Evolutionary conservation across 2,797 vertebrate species (phyloP).

Genomic region (Protosalanx chinensis): DNA sequence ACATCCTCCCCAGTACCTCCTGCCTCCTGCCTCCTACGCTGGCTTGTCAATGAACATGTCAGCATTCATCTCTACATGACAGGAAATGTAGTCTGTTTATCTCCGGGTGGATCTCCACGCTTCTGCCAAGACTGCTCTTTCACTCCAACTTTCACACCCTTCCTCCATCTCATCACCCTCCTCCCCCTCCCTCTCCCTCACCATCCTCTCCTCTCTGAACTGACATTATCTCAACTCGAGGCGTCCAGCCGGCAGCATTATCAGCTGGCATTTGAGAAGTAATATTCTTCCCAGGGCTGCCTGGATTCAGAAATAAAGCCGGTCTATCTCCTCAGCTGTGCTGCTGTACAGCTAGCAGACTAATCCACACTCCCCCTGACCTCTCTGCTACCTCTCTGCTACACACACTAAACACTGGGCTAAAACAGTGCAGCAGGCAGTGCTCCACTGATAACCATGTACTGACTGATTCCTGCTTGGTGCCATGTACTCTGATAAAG

Average conservation of each 20-base stretch:
- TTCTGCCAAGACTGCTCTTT: background rate
- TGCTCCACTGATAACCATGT: too few relatives aligned
- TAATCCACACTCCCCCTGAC: background rate
- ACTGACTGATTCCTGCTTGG: too few relatives aligned
- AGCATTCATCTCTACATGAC: background rate
- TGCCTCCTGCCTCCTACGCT: background rate
- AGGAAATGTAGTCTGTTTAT: constrained; percentile 1
- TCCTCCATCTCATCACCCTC: background rate
- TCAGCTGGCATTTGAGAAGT: constrained; percentile 40
- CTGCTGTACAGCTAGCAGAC: constrained; percentile 29
- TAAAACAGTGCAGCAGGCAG: too few relatives aligned
- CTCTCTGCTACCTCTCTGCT: background rate
- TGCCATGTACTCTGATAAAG: too few relatives aligned
- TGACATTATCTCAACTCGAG: constrained; percentile 10
- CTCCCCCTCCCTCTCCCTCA: background rate
- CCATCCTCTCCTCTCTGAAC: constrained; percentile 8
- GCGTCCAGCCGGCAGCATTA: constrained; percentile 24
- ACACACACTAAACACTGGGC: background rate
- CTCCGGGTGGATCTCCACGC: background rate
- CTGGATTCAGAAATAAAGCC: constrained; percentile 20
- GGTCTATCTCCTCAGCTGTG: constrained; percentile 10
- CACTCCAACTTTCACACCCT: background rate
- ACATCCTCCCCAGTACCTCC: background rate
- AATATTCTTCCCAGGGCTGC: constrained; percentile 29
- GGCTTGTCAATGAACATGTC: background rate